Base-by-base conservation (phyloP, 2,888 invertebrate genomes). In the Tricholauxania praeusta region DNA sequence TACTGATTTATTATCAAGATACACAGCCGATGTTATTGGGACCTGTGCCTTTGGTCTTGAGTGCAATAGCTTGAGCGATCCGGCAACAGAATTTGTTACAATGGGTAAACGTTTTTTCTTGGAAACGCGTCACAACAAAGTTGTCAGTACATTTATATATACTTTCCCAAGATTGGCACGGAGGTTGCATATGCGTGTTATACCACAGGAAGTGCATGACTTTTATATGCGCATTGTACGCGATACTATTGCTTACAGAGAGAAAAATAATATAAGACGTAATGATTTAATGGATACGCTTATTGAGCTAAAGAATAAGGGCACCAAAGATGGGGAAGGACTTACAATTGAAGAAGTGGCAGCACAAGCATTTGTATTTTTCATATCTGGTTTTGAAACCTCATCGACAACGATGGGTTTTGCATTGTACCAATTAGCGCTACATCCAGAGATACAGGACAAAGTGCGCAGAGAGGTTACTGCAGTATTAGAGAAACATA, bases 331-430 rank as follows among this genome's bases (percentile, higher is more conserved):
- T 22, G 64, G 74, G 0, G 78, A 67, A 5, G 78, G 57, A 0
- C 19, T 83, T 10, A 53, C 87, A 1, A 82, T 89, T 2, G 86
- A 88, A 5, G 80, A 90, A 28, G 81, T 91, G 0, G 84, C 88
- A 0, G 88, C 90, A 0, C 90, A 91, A 72, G 89, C 90, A 7
- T 87, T 90, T 53, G 83, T 89, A 0, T 90, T 92, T 77, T 89
- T 89, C 70, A 71, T 82, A 3, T 90, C 89, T 53, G 90, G 90
- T 0, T 90, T 88, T 69, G 90, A 90, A 79, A 90, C 90, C 0
- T 89, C 89, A 0, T 86, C 87, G 0, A 85, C 88, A 0, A 87
- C 88, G 0, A 84, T 89, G 80, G 86, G 87, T 15, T 89, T 88
- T 76, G 86, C 87, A 1, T 75, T 90, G 3, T 90, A 88, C 76